These are phyloP conservation scores for Agonopterix subpropinquella DNA, from an alignment of 2,888 invertebrate species.

Conservation along the genomic window DNA sequence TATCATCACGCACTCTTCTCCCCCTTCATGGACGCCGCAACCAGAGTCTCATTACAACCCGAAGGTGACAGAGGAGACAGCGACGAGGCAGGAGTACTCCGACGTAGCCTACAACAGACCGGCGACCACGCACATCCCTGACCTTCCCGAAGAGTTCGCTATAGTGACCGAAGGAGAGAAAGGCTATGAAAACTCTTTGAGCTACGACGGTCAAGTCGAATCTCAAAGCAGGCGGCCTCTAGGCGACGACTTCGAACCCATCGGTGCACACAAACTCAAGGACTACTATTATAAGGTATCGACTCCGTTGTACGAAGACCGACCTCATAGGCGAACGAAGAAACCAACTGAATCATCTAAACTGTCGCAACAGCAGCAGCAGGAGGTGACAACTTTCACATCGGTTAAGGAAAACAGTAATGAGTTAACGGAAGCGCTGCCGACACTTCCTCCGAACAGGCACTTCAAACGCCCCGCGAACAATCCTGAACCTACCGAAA, in stretches of 20 bases:
- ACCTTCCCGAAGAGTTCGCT: slow-evolving; percentile 55
- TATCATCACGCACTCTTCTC: slow-evolving; percentile 44
- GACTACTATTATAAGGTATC: slow-evolving; percentile 68
- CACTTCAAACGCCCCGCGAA: slow-evolving; percentile 60
- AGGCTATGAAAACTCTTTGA: slow-evolving; percentile 57
- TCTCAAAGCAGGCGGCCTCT: slow-evolving; percentile 64
- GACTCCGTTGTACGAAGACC: slow-evolving; percentile 53
- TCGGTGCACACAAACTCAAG: slow-evolving; percentile 59
- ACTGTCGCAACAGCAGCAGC: slow-evolving; percentile 23
- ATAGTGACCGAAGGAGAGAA: slow-evolving; percentile 63
- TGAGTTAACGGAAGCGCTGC: slow-evolving; percentile 48
- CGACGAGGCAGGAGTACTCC: slow-evolving; percentile 34
- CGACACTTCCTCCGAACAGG: slow-evolving; percentile 62
- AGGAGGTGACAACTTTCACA: slow-evolving; percentile 32
- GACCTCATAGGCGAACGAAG: slow-evolving; percentile 51
- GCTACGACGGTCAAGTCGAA: slow-evolving; percentile 57
- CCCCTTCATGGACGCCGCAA: slow-evolving; percentile 49
- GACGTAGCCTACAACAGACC: slow-evolving; percentile 31
- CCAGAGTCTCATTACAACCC: slow-evolving; percentile 35
- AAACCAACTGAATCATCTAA: slow-evolving; percentile 45
- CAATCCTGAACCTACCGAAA: slow-evolving; percentile 33
- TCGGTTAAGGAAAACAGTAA: slow-evolving; percentile 35
- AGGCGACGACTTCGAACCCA: slow-evolving; percentile 65
- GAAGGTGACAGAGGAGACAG: slow-evolving; percentile 40
- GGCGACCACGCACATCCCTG: slow-evolving; percentile 39